phyloP scores from a whole-genome alignment of 2,113 vertebrate genomes.

The Stictonetta naevosa region DNA sequence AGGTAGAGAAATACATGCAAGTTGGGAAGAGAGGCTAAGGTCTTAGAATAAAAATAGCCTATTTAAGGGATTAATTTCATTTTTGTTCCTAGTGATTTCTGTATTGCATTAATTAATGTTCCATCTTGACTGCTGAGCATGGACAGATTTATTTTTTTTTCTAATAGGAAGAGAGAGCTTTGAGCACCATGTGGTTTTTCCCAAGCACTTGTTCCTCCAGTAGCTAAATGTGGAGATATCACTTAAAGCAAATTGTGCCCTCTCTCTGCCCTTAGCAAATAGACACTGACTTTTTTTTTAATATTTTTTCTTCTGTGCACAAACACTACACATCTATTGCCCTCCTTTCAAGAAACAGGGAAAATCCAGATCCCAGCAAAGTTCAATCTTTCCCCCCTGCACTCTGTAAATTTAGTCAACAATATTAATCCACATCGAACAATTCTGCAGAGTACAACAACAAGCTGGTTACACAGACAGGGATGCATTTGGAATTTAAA shows the following conservation, averaged over 20 bases:
- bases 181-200: conserved; percentile 68
- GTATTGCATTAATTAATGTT: conserved; percentile 47
- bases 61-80: conserved; percentile 55
- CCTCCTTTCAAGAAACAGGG: conserved; percentile 32
- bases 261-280: conserved; percentile 36
- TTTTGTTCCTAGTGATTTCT: conserved; percentile 44
- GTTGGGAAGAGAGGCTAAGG: background rate
- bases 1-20: background rate
- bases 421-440: conserved; percentile 68
- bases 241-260: conserved; percentile 46
- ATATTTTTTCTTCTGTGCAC: background rate
- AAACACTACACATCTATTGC: conserved; percentile 22
- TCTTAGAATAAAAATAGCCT: conserved; percentile 38
- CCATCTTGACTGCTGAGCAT: conserved; percentile 18
- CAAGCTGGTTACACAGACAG: conserved; percentile 66
- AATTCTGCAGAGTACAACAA: conserved; percentile 68
- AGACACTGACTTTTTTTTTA: conserved; percentile 8
- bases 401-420: conserved; percentile 57
- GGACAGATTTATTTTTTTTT: conserved; percentile 58
- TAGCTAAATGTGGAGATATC: conserved; percentile 52
- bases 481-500: conserved; percentile 56
- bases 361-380: conserved; percentile 44
- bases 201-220: conserved; percentile 43
- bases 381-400: conserved; percentile 34
- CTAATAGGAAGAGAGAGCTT: conserved; percentile 56